phyloP scores from a whole-genome alignment of 92 coral and sea anemone genomes.

The Palythoa caribaeorum region DNA sequence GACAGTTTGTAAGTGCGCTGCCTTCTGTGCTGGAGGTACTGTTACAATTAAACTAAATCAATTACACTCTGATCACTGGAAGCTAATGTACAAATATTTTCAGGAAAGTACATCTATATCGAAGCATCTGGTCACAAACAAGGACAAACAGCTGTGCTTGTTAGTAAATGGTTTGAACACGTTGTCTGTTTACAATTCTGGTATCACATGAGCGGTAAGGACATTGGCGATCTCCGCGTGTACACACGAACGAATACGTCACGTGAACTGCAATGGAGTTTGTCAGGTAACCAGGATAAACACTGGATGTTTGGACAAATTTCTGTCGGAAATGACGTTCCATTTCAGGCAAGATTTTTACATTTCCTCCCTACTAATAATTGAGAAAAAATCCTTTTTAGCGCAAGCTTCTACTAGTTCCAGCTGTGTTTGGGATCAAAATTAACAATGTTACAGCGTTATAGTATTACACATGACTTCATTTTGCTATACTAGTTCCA shows the following conservation, averaged over 20 bases:
- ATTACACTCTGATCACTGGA: too few relatives aligned
- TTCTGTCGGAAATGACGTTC: neutral
- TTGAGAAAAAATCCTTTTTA: neutral
- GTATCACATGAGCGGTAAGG: slow-evolving; percentile 86
- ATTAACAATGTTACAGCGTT: too few relatives aligned
- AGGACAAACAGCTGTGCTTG: slow-evolving; percentile 64
- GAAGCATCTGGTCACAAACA: slow-evolving; percentile 70
- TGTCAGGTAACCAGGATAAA: slow-evolving; percentile 64
- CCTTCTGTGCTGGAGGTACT: too few relatives aligned
- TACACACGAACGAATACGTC: slow-evolving; percentile 58
- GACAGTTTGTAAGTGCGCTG: neutral
- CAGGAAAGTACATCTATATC: slow-evolving; percentile 77
- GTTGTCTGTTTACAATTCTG: slow-evolving; percentile 78
- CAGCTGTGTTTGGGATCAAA: too few relatives aligned
- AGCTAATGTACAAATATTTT: too few relatives aligned
- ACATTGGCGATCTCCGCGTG: slow-evolving; percentile 67
- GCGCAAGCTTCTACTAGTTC: too few relatives aligned
- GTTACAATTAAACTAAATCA: too few relatives aligned
- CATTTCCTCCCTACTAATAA: neutral
- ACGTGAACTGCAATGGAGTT: slow-evolving; percentile 62
- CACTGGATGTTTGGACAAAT: slow-evolving; percentile 83
- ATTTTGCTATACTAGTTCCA: too few relatives aligned
- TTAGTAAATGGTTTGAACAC: slow-evolving; percentile 52
- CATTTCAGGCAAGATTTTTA: slow-evolving; percentile 3
- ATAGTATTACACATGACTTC: too few relatives aligned